Evolutionary conservation across 2,797 vertebrate species (phyloP).

Genomic region (Meda fulgida): DNA sequence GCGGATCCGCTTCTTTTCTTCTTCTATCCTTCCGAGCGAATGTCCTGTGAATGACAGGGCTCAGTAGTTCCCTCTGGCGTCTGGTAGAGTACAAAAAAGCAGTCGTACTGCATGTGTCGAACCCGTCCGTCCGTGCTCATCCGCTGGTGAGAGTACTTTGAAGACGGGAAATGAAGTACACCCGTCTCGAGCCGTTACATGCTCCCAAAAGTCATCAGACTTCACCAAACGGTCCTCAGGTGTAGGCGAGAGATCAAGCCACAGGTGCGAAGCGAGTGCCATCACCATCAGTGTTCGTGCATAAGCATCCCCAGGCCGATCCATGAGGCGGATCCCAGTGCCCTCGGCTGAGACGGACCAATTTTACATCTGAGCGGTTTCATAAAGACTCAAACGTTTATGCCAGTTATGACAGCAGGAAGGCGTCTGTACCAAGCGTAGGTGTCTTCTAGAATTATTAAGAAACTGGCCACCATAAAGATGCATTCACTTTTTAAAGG

Average conservation of each 20-base stretch:
- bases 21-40: too few relatives aligned
- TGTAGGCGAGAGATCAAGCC: not conserved
- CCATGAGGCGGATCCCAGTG: slow-evolving; percentile 2
- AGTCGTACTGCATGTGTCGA: too few relatives aligned
- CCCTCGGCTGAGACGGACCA: slow-evolving; percentile 4
- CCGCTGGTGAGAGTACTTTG: too few relatives aligned
- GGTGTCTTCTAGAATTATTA: not conserved
- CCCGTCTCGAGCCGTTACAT: not conserved
- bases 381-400: not conserved
- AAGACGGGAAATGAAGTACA: too few relatives aligned
- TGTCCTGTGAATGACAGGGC: too few relatives aligned
- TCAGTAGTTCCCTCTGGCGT: too few relatives aligned
- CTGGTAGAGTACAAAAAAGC: too few relatives aligned
- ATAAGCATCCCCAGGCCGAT: not conserved
- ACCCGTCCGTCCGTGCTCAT: too few relatives aligned
- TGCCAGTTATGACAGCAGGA: slow-evolving; percentile 1
- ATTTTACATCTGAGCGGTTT: slow-evolving; percentile 15
- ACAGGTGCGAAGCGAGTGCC: not conserved
- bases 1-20: too few relatives aligned
- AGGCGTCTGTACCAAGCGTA: not conserved
- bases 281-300: not conserved
- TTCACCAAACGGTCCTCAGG: not conserved
- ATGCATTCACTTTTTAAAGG: not conserved
- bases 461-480: not conserved
- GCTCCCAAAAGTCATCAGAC: not conserved